These are phyloP conservation scores for Spondyliosoma cantharus DNA, from an alignment of 2,797 vertebrate species.

Conservation along the genomic window DNA sequence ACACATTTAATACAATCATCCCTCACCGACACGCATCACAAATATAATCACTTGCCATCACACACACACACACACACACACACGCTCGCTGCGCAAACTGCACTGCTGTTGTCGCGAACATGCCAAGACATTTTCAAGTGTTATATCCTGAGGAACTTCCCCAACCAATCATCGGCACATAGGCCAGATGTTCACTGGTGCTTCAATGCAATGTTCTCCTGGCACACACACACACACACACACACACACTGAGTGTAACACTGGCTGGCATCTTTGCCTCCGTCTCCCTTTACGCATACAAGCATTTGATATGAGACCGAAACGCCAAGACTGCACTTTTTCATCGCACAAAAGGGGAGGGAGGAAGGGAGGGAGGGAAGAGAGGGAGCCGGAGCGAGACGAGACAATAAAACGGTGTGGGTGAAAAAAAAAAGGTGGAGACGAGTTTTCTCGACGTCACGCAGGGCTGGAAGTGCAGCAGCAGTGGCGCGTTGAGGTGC, in stretches of 20 bases:
- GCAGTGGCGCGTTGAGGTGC: neutral
- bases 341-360: conserved; percentile 40
- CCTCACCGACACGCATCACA: conserved; percentile 44
- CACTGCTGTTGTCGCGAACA: conserved; percentile 90
- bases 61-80: conserved; percentile 38
- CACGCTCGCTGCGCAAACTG: conserved; percentile 44
- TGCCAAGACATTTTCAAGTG: conserved; percentile 87
- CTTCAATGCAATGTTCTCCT: conserved; percentile 71
- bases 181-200: conserved; percentile 92
- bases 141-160: conserved; percentile 81
- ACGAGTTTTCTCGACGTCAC: neutral
- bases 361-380: neutral
- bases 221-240: conserved; percentile 69
- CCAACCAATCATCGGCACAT: conserved; percentile 88
- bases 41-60: conserved; percentile 47
- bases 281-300: conserved; percentile 64
- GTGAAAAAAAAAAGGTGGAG: neutral
- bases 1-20: conserved; percentile 53
- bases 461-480: neutral
- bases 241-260: conserved; percentile 76
- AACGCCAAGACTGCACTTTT: conserved; percentile 70
- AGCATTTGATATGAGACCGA: conserved; percentile 68
- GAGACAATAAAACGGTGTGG: neutral
- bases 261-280: conserved; percentile 58
- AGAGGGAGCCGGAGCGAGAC: conserved; percentile 3